phyloP scores from a whole-genome alignment of 2,888 invertebrate genomes.

The Pterostichus madidus region DNA sequence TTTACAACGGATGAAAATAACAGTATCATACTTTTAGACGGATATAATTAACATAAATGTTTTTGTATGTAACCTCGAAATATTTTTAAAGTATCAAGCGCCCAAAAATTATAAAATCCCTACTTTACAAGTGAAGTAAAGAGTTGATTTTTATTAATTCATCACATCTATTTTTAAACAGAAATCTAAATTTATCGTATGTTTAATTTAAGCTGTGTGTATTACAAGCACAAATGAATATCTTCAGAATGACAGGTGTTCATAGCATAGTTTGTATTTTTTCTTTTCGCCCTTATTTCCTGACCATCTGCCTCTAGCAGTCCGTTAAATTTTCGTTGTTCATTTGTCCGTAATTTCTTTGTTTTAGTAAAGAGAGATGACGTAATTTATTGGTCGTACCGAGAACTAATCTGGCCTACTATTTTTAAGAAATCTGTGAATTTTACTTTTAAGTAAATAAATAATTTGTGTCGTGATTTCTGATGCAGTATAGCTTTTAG shows the following conservation, averaged over 20 bases:
- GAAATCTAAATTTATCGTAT: slow-evolving; percentile 52
- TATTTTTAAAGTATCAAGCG: slow-evolving; percentile 44
- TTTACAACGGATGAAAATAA: slow-evolving; percentile 19
- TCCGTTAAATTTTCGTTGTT: slow-evolving; percentile 47
- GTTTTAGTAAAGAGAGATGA: slow-evolving; percentile 39
- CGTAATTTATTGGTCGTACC: slow-evolving; percentile 46
- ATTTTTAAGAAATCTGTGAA: slow-evolving; percentile 49
- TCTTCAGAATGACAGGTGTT: slow-evolving; percentile 57
- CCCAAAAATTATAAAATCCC: slow-evolving; percentile 25
- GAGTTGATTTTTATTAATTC: slow-evolving; percentile 59
- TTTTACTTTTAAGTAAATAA: slow-evolving; percentile 54
- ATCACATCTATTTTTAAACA: slow-evolving; percentile 56
- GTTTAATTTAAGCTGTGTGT: slow-evolving; percentile 48
- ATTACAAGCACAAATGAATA: slow-evolving; percentile 52
- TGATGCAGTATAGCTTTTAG: slow-evolving; percentile 5
- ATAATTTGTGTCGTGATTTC: slow-evolving; percentile 40
- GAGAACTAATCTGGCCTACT: slow-evolving; percentile 16
- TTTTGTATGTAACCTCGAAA: slow-evolving; percentile 31
- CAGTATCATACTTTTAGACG: background rate
- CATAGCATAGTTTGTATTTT: slow-evolving; percentile 12
- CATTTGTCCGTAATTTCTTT: slow-evolving; percentile 51
- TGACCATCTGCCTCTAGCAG: slow-evolving; percentile 46
- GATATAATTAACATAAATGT: slow-evolving; percentile 22
- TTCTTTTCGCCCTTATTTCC: slow-evolving; percentile 47
- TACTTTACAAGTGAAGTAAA: background rate